Percentiles rank a stretch among this genome's conserved stretches.
Conservation (phyloP, 2,888 invertebrate genomes). For the Periphyllus acericola region DNA sequence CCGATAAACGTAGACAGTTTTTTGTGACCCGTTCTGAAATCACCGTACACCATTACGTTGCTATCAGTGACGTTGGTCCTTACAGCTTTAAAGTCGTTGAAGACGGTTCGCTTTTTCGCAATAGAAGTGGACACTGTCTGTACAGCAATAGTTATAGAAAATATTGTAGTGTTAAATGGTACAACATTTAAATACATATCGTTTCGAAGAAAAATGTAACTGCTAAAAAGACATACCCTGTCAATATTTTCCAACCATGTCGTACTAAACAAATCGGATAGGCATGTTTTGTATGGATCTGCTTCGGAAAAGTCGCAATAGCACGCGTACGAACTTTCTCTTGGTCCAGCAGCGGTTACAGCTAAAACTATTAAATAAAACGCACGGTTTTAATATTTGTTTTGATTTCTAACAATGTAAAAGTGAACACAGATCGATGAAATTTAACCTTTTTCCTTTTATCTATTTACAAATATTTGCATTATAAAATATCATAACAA, state of each 20-base stretch:
- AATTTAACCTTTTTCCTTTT: no score
- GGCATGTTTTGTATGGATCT: conserved; percentile 67
- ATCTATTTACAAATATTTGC: no score
- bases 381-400: not conserved
- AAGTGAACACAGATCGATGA: no score
- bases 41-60: conserved; percentile 34
- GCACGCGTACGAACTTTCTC: conserved; percentile 73
- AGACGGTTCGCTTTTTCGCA: not conserved
- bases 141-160: not conserved
- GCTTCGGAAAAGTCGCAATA: conserved; percentile 69
- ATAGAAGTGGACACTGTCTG: not conserved
- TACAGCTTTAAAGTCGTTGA: not conserved
- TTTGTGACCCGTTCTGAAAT: not conserved
- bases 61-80: not conserved
- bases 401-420: no score
- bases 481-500: no score
- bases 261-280: conserved; percentile 74
- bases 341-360: conserved; percentile 72
- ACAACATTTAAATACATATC: not conserved
- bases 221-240: not conserved
- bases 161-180: not conserved
- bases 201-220: not conserved
- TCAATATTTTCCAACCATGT: conserved; percentile 69
- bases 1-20: conserved; percentile 22
- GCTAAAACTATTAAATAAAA: conserved; percentile 70